These are phyloP conservation scores for Poecilia gillii DNA, from an alignment of 2,797 vertebrate species.

Conservation along the genomic window DNA sequence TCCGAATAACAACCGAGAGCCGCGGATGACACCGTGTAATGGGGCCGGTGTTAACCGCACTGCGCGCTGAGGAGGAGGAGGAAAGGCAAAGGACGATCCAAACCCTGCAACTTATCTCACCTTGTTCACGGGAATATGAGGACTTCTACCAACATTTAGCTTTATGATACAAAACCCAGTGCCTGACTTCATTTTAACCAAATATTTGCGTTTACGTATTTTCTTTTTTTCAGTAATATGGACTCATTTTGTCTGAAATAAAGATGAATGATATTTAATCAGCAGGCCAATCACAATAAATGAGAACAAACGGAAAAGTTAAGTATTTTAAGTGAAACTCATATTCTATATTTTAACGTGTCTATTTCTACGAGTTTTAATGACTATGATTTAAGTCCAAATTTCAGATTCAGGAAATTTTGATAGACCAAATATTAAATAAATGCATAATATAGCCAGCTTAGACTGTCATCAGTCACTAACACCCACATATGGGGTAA, in stretches of 20 bases:
- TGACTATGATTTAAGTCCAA: neutral
- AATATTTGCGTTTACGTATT: neutral
- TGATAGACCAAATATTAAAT: neutral
- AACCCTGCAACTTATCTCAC: neutral
- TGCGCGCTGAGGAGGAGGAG: slow-evolving; percentile 34
- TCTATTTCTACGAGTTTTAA: neutral
- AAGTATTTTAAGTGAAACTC: neutral
- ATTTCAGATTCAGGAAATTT: neutral
- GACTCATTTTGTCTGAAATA: neutral
- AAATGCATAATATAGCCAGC: neutral
- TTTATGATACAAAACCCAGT: neutral
- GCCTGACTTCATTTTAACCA: neutral
- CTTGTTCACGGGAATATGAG: neutral
- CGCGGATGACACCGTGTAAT: slow-evolving; percentile 77
- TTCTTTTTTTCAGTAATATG: neutral
- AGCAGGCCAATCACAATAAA: neutral
- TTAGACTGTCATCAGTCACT: neutral
- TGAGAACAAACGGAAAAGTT: neutral
- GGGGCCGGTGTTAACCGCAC: slow-evolving; percentile 63
- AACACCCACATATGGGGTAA: neutral
- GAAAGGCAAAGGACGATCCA: neutral
- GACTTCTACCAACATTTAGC: neutral
- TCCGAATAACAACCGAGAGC: slow-evolving; percentile 64
- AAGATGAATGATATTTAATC: neutral
- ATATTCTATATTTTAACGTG: neutral